phyloP scores from a whole-genome alignment of 2,888 invertebrate species.

The Fragum fragum region DNA sequence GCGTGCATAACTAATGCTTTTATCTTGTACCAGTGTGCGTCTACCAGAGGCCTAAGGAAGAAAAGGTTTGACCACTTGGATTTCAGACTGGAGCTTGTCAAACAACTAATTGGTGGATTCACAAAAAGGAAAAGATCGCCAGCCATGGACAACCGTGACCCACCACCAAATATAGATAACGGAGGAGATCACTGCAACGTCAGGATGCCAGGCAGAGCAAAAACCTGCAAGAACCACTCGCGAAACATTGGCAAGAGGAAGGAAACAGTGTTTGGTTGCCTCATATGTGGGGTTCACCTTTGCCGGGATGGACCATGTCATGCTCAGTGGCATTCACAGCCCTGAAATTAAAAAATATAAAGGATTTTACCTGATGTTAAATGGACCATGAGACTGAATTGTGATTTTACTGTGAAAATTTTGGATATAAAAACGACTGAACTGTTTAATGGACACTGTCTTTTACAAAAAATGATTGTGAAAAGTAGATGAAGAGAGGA shows the following conservation, averaged over 20 bases:
- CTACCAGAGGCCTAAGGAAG: not conserved
- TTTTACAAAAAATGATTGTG: not conserved
- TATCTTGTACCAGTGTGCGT: constrained; percentile 27
- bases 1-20: constrained; percentile 44
- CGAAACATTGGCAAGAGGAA: not conserved
- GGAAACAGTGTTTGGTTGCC: constrained; percentile 29
- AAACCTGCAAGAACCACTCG: constrained; percentile 11
- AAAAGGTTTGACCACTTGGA: constrained; percentile 32
- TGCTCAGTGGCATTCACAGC: not conserved
- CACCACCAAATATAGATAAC: not conserved
- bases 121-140: constrained; percentile 27
- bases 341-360: not conserved
- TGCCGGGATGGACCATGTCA: constrained; percentile 16
- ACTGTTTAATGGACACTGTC: not conserved
- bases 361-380: not conserved
- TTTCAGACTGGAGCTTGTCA: constrained; percentile 27
- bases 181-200: constrained; percentile 26
- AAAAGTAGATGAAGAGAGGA: not conserved
- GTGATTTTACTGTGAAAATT: not conserved
- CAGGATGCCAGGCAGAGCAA: constrained; percentile 13
- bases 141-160: not conserved
- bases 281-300: constrained; percentile 16
- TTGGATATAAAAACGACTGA: not conserved
- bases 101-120: constrained; percentile 39
- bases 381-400: not conserved